Percentiles rank a stretch among this genome's conserved stretches.
These are phyloP conservation scores for Campylomormyrus numenius DNA, from an alignment of 2,113 vertebrate species.

Conservation along the genomic window DNA sequence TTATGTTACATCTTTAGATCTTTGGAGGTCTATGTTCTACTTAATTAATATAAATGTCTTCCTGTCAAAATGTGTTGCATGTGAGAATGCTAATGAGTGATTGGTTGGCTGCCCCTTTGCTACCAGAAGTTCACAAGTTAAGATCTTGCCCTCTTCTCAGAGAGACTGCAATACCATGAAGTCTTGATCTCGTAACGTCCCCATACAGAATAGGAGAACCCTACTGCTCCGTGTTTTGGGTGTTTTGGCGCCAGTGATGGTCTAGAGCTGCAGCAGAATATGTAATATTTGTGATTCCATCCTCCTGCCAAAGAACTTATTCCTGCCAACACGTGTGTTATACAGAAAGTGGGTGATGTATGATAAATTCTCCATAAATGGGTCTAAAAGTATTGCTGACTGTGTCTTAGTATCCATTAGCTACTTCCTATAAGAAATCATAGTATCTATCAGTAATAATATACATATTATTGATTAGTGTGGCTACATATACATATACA, in stretches of 20 bases:
- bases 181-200: neutral
- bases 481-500: neutral
- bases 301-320: neutral
- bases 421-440: neutral
- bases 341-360: neutral
- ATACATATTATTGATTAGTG: neutral
- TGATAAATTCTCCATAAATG: neutral
- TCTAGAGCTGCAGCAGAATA: neutral
- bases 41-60: neutral
- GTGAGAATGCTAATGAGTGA: neutral
- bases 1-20: neutral
- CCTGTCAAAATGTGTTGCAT: neutral
- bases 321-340: neutral
- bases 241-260: neutral
- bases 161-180: neutral
- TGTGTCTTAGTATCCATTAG: neutral
- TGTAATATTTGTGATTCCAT: neutral
- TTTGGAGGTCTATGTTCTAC: neutral
- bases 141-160: neutral
- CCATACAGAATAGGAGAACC: neutral
- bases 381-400: neutral
- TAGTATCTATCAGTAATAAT: neutral
- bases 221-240: neutral
- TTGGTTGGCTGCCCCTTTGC: neutral
- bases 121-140: neutral